These are phyloP conservation scores for Trichechus manatus DNA, from an alignment of 2,113 vertebrate species.

Conservation along the genomic window DNA sequence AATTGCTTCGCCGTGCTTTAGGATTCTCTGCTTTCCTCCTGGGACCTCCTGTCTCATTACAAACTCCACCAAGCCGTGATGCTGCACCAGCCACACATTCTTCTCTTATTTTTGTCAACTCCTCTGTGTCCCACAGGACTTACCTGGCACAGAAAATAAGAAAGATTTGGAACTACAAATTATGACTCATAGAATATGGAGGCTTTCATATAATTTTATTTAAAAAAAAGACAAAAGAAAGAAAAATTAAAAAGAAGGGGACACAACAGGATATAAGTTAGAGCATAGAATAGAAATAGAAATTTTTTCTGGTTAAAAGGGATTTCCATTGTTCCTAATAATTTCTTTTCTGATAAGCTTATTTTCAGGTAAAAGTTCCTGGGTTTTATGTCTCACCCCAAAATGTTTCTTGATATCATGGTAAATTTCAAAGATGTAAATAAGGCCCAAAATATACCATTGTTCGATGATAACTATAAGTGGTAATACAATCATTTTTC, in stretches of 20 bases:
- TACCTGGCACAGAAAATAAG: neutral
- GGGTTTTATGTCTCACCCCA: neutral
- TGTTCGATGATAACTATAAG: neutral
- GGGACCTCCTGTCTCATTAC: neutral
- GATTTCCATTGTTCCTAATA: neutral
- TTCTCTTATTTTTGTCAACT: neutral
- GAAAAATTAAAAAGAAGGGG: too few relatives aligned
- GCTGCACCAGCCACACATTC: rapidly evolving
- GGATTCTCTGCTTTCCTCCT: neutral
- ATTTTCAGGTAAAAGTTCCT: neutral
- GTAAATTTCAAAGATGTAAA: neutral
- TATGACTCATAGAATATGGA: neutral
- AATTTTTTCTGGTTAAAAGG: neutral
- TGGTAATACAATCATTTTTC: neutral
- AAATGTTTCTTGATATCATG: neutral
- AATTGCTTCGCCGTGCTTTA: too few relatives aligned
- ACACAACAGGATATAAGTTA: neutral
- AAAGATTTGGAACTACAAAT: neutral
- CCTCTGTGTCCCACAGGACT: neutral
- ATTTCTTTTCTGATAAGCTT: neutral
- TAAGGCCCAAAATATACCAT: neutral
- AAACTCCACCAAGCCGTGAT: rapidly evolving
- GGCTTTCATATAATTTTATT: neutral
- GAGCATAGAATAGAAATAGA: neutral
- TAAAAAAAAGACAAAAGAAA: too few relatives aligned